A percentile compares a stretch with the other conserved stretches of the same genome.
phyloP scores from a whole-genome alignment of 2,888 invertebrate genomes.

The Fragum sueziense region DNA sequence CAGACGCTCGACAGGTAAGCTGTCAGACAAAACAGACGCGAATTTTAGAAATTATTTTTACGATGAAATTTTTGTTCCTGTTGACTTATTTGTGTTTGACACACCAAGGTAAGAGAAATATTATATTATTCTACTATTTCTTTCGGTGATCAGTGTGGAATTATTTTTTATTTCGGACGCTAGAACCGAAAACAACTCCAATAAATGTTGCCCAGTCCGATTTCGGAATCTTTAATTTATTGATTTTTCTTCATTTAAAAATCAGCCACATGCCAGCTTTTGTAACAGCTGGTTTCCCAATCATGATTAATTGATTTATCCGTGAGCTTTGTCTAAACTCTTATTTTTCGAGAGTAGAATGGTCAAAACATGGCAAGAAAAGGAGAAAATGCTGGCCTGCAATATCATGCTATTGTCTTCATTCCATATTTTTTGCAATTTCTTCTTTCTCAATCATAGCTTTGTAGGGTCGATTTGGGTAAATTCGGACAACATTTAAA shows the following conservation, averaged over 20 bases:
- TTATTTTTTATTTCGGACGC: background rate
- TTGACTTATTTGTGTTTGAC: slow-evolving; percentile 4
- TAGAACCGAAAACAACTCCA: background rate
- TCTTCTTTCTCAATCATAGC: no score
- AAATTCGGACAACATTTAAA: no score
- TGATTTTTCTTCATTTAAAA: slow-evolving; percentile 9
- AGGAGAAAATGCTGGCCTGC: background rate
- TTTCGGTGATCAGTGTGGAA: background rate
- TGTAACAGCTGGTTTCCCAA: slow-evolving; percentile 13
- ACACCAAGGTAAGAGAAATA: slow-evolving; percentile 11
- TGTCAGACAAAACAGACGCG: slow-evolving; percentile 26
- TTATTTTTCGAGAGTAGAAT: background rate
- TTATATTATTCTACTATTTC: background rate
- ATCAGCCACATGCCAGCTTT: slow-evolving; percentile 3
- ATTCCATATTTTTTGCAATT: no score
- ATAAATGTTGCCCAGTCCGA: background rate
- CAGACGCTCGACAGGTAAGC: slow-evolving; percentile 25
- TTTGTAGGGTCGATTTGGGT: no score
- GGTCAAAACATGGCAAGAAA: background rate
- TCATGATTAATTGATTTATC: background rate
- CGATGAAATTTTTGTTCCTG: background rate
- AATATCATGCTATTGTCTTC: no score
- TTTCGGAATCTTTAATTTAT: background rate
- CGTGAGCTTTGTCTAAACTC: background rate
- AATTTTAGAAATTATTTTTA: background rate